Evolutionary conservation across 2,113 vertebrate genomes (phyloP), one percentile per base, ranked within the genome.

Genomic region (Tiliqua scincoides): DNA sequence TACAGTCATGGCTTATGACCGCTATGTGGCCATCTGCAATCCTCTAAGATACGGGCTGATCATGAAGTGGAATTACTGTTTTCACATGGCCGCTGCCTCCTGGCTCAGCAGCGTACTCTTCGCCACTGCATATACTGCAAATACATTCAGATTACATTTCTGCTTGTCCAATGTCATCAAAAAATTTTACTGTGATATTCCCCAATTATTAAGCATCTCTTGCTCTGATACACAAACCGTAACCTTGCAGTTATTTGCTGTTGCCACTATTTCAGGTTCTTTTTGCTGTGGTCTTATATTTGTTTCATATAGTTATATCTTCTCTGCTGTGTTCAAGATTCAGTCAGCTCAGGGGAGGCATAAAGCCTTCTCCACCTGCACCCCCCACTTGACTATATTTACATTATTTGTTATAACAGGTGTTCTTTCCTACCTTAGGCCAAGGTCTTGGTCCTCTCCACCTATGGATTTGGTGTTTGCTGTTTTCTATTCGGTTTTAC

Each of bases 331-430:
- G 20, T 2, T 85, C 12, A 77, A 35, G 32, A 85, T 77, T 6
- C 73, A 40, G 17, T 67, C 73, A 37, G 30, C 18, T 21, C 62
- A 85, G 35, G 48, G 62, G 30, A 85, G 73, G 3, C 5, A 37
- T 25, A 85, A 85, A 57, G 83, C 59, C 2, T 85, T 85, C 17
- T 85, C 73, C 2, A 85, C 62, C 23, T 77, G 83, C 43, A 85
- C 43, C 27, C 73, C 83, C 12, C 83, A 85, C 48, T 5, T 85
- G 32, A 30, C 43, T 21, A 62, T 85, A 6, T 54, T 85, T 48
- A 57, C 10, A 7, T 32, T 85, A 40, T 85, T 85, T 35, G 6
- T 85, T 0, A 20, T 11, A 2, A 77, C 73, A 6, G 73, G 1
- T 14, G 3, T 30, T 2, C 77, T 85, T 67, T 68, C 73, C 25